Base-by-base conservation (phyloP, 2,888 invertebrate genomes). In the Drosophila flavopinicola region DNA sequence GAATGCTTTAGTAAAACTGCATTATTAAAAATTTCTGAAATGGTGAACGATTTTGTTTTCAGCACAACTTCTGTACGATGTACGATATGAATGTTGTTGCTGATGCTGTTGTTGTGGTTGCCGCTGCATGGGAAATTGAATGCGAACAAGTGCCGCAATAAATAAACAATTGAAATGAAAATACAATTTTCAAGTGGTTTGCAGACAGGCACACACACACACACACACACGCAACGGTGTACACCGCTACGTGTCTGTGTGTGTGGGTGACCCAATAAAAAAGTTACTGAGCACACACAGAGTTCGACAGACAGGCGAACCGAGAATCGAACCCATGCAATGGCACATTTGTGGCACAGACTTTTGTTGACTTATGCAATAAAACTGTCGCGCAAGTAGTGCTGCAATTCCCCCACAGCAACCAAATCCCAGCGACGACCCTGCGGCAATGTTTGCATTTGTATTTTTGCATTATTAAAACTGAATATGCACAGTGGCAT, bases 141-240 rank as follows among this genome's bases (percentile, higher is more conserved):
- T 79, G 86, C 78, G 88, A 86, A 76, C 78, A 84, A 87, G 86
- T 87, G 83, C 79, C 69, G 77, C 78, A 86, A 85, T 82, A 83
- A 85, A 84, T 85, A 87, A 87, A 84, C 85, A 84, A 84, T 87
- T 78, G 87, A 87, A 87, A 84, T 83, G 84, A 85, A 87, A 84
- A 87, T 84, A 82, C 85, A 82, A 84, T 84, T 85, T 85, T 87
- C 84, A 87, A 84, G 84, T 87, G 87, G 87, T 85, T 85, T 76
- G 71, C 75, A 77, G 67, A 61, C 63, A 48, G 33, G 45, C 38
- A 47, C 53, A 61, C 37, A 63, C 42, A 77, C 24, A 65, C 38
- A 53, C 35, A 45, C 47, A 56, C 20, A 41, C 29, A 54, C 25
- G 23, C 37, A 47, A 13, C 25, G 29, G 29, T 47, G 17, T 57